These are phyloP conservation scores for Eledona agricola DNA, from an alignment of 2,888 invertebrate species.

Conservation along the genomic window DNA sequence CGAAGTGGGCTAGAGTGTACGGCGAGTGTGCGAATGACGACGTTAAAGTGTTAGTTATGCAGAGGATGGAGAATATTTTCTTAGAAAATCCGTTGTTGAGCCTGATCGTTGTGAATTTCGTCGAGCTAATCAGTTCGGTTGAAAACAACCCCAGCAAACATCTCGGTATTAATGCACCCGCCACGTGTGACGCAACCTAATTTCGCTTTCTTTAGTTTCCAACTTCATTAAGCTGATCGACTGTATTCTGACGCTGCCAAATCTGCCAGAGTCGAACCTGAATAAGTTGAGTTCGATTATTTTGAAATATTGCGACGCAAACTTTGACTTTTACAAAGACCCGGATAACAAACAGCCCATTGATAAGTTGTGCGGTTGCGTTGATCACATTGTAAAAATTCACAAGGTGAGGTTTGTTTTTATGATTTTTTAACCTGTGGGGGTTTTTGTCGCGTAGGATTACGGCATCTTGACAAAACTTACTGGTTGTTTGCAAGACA, in stretches of 20 bases:
- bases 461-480: slow-evolving; percentile 41
- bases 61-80: slow-evolving; percentile 43
- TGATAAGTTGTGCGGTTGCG: slow-evolving; percentile 42
- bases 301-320: slow-evolving; percentile 39
- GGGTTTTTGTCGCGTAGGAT: slow-evolving; percentile 13
- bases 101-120: slow-evolving; percentile 40
- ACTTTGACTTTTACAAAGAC: slow-evolving; percentile 35
- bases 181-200: slow-evolving; percentile 29
- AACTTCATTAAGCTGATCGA: slow-evolving; percentile 40
- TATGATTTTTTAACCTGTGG: slow-evolving; percentile 5
- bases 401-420: slow-evolving; percentile 33
- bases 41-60: slow-evolving; percentile 42
- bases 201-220: too few species aligned
- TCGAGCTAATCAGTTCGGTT: slow-evolving; percentile 33
- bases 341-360: slow-evolving; percentile 39
- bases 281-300: slow-evolving; percentile 38
- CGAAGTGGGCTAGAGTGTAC: slow-evolving; percentile 42
- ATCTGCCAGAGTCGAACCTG: slow-evolving; percentile 37
- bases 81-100: slow-evolving; percentile 45
- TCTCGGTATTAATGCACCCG: slow-evolving; percentile 26
- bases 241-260: slow-evolving; percentile 39
- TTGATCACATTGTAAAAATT: slow-evolving; percentile 43
- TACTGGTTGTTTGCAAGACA: slow-evolving; percentile 31
- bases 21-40: slow-evolving; percentile 36
- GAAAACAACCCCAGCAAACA: slow-evolving; percentile 16